Evolutionary conservation across 2,888 invertebrate species (phyloP).

Genomic region (Apocheima hispidaria): DNA sequence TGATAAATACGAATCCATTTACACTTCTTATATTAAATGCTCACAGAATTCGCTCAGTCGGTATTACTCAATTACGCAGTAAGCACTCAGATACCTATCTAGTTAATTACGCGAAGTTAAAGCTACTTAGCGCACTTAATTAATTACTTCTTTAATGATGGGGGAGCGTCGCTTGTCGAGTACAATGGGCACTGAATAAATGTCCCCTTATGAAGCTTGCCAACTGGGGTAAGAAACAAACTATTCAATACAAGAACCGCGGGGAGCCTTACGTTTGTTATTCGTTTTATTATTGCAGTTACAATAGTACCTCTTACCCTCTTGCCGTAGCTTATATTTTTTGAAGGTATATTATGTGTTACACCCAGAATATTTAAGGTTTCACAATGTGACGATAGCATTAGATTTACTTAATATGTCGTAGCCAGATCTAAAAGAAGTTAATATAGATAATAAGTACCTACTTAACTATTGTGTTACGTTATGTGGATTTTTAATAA

Average conservation of each 20-base stretch:
- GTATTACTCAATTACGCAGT: slow-evolving; percentile 1
- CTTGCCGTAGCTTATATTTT: slow-evolving; percentile 9
- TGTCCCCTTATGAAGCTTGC: slow-evolving; percentile 49
- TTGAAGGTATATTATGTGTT: background rate
- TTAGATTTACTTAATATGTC: too few species aligned
- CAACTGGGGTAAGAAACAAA: slow-evolving; percentile 52
- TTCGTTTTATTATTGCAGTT: slow-evolving; percentile 49
- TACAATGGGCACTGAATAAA: slow-evolving; percentile 50
- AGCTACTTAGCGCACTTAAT: slow-evolving; percentile 38
- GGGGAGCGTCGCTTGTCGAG: slow-evolving; percentile 45
- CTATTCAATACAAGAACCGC: slow-evolving; percentile 48
- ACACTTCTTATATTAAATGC: background rate
- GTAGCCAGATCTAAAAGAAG: too few species aligned
- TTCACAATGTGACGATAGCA: too few species aligned
- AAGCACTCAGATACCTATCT: slow-evolving; percentile 8
- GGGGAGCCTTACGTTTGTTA: slow-evolving; percentile 46
- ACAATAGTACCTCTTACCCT: slow-evolving; percentile 27
- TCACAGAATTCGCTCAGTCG: background rate
- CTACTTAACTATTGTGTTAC: too few species aligned
- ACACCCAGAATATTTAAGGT: background rate
- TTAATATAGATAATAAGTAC: too few species aligned
- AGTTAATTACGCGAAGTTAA: slow-evolving; percentile 33
- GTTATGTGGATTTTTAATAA: too few species aligned
- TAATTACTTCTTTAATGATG: slow-evolving; percentile 42
- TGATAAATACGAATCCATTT: background rate